phyloP scores from a whole-genome alignment of 2,888 invertebrate genomes.

The Drosophila cyrtoloma region DNA sequence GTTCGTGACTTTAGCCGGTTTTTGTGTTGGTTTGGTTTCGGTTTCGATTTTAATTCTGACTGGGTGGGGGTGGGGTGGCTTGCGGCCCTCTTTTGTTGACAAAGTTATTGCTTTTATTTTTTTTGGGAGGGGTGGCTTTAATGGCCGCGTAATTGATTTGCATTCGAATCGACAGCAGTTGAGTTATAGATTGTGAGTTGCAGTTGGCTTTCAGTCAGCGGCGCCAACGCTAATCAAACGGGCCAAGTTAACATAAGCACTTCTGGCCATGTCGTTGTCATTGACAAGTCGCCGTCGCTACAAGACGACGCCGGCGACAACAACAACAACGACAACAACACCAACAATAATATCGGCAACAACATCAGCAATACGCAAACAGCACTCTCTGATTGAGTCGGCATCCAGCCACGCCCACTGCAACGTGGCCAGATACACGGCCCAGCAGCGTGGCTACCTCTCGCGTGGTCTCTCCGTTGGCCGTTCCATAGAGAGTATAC shows the following conservation, averaged over 20 bases:
- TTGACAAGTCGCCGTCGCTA: constrained; percentile 75
- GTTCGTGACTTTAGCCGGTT: constrained; percentile 34
- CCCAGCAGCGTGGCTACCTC: constrained; percentile 68
- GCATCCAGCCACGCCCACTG: constrained; percentile 41
- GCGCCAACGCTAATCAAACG: constrained; percentile 54
- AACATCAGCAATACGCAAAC: constrained; percentile 65
- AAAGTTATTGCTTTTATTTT: constrained; percentile 67
- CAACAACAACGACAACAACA: constrained; percentile 17
- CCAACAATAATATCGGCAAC: constrained; percentile 9
- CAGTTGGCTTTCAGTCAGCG: constrained; percentile 48
- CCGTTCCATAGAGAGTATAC: constrained; percentile 76
- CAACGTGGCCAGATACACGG: constrained; percentile 47
- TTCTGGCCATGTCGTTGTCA: constrained; percentile 73
- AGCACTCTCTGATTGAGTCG: constrained; percentile 78
- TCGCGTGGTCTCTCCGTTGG: constrained; percentile 79
- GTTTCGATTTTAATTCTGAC: constrained; percentile 16
- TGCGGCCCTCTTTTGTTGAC: constrained; percentile 62
- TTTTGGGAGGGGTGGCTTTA: constrained; percentile 43
- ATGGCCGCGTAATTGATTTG: constrained; percentile 78
- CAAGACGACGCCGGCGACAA: constrained; percentile 63
- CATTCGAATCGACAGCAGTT: constrained; percentile 62
- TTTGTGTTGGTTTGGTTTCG: constrained; percentile 10
- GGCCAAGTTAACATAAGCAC: background rate
- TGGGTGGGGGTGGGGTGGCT: background rate
- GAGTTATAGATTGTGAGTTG: constrained; percentile 37